Percentiles rank a stretch among this genome's conserved stretches.
Conservation (phyloP, 2,113 vertebrate genomes). For the Pandion haliaetus region DNA sequence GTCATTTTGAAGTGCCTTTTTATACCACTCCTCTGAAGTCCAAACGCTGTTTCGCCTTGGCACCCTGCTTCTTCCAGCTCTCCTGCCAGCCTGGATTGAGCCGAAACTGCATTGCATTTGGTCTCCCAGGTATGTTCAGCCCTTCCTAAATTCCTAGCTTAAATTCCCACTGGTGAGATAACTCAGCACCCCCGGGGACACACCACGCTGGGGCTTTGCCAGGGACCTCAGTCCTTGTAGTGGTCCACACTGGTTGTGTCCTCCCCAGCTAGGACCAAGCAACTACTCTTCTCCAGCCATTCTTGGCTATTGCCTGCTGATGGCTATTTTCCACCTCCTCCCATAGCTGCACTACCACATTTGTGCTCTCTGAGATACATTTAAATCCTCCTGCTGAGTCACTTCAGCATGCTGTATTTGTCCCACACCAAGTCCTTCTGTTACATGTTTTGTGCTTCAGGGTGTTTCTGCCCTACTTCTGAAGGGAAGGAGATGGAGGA, state of each 20-base stretch:
- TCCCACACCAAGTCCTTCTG: not conserved
- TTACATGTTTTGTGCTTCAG: not conserved
- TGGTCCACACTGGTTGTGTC: not conserved
- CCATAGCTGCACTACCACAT: not conserved
- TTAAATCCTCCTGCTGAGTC: accelerated
- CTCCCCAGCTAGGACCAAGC: not conserved
- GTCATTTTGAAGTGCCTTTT: not conserved
- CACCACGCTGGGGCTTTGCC: not conserved
- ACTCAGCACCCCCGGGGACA: not conserved
- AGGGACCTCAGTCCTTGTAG: not conserved
- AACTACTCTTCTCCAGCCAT: not conserved
- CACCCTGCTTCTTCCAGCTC: not conserved
- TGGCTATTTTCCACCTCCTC: not conserved
- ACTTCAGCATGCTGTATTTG: not conserved
- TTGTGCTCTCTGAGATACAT: not conserved
- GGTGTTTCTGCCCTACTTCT: not conserved
- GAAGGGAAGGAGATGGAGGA: not conserved
- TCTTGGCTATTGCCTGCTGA: not conserved
- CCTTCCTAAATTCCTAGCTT: not conserved
- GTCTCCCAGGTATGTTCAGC: not conserved
- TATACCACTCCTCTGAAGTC: not conserved
- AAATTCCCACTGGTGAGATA: not conserved
- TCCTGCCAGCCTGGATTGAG: not conserved
- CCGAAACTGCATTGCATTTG: accelerated
- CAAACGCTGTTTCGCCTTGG: not conserved